These are phyloP conservation scores for Aplidium turbinatum DNA, from an alignment of 23 tunicate species.

Conservation along the genomic window DNA sequence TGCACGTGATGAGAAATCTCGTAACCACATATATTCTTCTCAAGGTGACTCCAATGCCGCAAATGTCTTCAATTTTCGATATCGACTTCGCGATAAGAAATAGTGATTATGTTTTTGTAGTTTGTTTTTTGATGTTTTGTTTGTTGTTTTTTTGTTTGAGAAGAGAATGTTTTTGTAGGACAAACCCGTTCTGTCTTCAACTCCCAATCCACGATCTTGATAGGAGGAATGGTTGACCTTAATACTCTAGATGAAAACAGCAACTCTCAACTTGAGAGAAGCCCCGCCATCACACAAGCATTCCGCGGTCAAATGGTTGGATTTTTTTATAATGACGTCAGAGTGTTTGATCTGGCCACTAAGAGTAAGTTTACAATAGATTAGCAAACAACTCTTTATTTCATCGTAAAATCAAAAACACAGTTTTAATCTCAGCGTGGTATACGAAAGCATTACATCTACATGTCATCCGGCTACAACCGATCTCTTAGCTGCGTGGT, in stretches of 20 bases:
- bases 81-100: no score
- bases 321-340: slow-evolving; percentile 71
- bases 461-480: no score
- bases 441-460: no score
- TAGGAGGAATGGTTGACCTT: slow-evolving; percentile 68
- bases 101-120: background rate
- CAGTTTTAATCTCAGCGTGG: no score
- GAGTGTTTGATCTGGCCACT: slow-evolving; percentile 53
- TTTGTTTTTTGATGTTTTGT: background rate
- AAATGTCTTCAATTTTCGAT: no score
- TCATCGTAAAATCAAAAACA: no score
- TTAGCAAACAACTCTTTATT: no score
- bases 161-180: slow-evolving; percentile 55
- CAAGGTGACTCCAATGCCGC: no score
- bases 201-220: slow-evolving; percentile 83
- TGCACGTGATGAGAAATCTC: no score
- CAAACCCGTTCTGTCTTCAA: slow-evolving; percentile 75
- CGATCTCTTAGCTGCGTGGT: background rate
- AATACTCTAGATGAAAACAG: slow-evolving; percentile 7
- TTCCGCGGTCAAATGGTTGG: slow-evolving; percentile 80
- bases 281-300: slow-evolving; percentile 22
- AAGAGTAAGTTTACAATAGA: slow-evolving; percentile 27
- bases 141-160: slow-evolving; percentile 1
- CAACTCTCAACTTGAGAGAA: background rate
- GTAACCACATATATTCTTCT: no score